phyloP scores from a whole-genome alignment of 2,113 vertebrate species.

The Proterorhinus semilunaris region DNA sequence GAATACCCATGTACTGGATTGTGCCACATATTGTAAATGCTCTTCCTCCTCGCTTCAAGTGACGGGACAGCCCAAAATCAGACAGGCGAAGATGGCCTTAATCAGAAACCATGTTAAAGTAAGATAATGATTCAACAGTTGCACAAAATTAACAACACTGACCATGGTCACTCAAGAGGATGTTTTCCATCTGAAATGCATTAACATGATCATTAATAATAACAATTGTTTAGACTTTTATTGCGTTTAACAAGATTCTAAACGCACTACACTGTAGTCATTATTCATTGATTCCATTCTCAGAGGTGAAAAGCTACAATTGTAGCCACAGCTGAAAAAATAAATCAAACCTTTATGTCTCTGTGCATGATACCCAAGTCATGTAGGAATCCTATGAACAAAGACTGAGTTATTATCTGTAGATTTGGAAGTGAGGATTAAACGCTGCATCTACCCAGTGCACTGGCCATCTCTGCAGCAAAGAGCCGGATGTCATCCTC shows the following conservation, averaged over 20 bases:
- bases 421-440: background rate
- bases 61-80: slow-evolving; percentile 86
- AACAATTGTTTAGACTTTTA: too few relatives aligned
- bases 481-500: slow-evolving; percentile 84
- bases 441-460: slow-evolving; percentile 80
- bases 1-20: slow-evolving; percentile 92
- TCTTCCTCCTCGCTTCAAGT: slow-evolving; percentile 77
- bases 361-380: slow-evolving; percentile 88
- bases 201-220: background rate
- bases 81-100: slow-evolving; percentile 88
- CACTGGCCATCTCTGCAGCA: slow-evolving; percentile 85
- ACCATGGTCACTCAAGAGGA: slow-evolving; percentile 90
- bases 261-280: too few relatives aligned
- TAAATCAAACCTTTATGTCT: slow-evolving; percentile 83
- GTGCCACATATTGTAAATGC: slow-evolving; percentile 90
- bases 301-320: background rate
- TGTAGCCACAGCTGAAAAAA: background rate
- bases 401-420: background rate
- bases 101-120: slow-evolving; percentile 19
- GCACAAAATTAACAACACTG: slow-evolving; percentile 26
- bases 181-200: slow-evolving; percentile 89
- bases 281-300: background rate
- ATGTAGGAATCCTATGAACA: slow-evolving; percentile 84
- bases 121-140: background rate
- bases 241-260: too few relatives aligned